Conservation (phyloP, 1,140 invertebrate species). For the Radopholus similis region DNA sequence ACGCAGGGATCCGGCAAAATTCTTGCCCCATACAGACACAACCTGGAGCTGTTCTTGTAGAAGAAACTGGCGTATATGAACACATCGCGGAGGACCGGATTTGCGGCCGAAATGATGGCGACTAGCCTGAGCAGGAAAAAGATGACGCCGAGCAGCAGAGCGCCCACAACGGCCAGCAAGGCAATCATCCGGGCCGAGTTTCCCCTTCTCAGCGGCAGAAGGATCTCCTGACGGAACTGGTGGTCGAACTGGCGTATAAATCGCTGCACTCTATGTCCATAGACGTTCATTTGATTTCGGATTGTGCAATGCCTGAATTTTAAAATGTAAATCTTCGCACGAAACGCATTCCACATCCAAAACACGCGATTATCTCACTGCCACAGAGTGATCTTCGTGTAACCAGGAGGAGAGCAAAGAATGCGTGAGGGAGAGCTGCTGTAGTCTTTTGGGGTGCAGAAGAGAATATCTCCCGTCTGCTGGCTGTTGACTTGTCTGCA, state of each 20-base stretch:
- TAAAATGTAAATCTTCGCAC: too few species aligned
- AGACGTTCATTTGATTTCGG: too few species aligned
- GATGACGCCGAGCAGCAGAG: not conserved
- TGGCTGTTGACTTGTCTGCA: too few species aligned
- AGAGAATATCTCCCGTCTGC: too few species aligned
- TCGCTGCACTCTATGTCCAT: not conserved
- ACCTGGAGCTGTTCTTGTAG: not conserved
- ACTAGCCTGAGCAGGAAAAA: not conserved
- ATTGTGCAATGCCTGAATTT: too few species aligned
- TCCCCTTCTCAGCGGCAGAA: not conserved
- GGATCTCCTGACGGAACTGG: not conserved
- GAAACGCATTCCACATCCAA: too few species aligned
- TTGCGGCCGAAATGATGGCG: not conserved
- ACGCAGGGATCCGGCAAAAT: not conserved
- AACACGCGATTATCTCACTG: too few species aligned
- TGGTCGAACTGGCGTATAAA: not conserved
- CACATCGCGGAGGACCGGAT: not conserved
- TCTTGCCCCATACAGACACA: not conserved
- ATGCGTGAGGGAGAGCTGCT: too few species aligned
- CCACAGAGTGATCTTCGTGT: too few species aligned
- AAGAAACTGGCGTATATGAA: slow-evolving; percentile 1
- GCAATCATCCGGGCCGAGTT: not conserved
- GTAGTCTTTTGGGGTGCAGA: too few species aligned
- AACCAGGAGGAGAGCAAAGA: too few species aligned
- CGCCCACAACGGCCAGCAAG: not conserved